Evolutionary conservation across 1,140 invertebrate species (phyloP).

Genomic region (Drosophila santomea): DNA sequence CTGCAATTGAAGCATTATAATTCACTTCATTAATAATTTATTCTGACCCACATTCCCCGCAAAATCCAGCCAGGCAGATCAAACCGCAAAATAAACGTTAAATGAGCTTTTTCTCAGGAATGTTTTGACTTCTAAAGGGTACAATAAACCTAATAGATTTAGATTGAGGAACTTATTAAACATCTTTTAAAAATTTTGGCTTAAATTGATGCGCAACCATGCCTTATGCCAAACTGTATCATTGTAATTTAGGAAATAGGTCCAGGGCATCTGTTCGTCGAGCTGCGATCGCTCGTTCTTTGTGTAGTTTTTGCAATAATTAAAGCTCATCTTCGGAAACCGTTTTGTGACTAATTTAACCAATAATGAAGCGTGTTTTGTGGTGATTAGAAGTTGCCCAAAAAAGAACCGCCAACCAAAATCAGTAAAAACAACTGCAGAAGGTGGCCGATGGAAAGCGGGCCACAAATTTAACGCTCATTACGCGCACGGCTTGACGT

Average conservation of each 20-base stretch:
- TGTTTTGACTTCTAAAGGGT: not conserved
- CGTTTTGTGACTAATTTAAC: slow-evolving; percentile 81
- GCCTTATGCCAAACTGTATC: too few species aligned
- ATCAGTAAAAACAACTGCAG: slow-evolving; percentile 30
- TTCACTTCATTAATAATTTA: slow-evolving; percentile 63
- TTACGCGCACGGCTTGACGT: slow-evolving; percentile 77
- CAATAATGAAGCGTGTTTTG: slow-evolving; percentile 75
- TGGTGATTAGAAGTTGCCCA: slow-evolving; percentile 76
- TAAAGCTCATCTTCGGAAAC: slow-evolving; percentile 73
- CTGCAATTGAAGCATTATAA: slow-evolving; percentile 53
- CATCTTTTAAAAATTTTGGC: not conserved
- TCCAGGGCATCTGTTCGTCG: not conserved
- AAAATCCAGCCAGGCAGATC: slow-evolving; percentile 31
- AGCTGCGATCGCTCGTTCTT: not conserved
- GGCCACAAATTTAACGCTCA: slow-evolving; percentile 78
- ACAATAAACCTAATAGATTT: too few species aligned
- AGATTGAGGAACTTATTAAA: too few species aligned
- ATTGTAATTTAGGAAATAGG: not conserved
- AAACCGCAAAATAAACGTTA: slow-evolving; percentile 25
- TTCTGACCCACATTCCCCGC: slow-evolving; percentile 54
- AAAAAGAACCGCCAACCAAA: slow-evolving; percentile 38
- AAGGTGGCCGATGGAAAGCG: slow-evolving; percentile 42
- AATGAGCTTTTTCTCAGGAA: slow-evolving; percentile 31
- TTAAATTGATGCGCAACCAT: too few species aligned
- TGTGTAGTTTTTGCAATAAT: slow-evolving; percentile 59